Base-by-base conservation (phyloP, 2,888 invertebrate species). In the Aphidius colemani region DNA sequence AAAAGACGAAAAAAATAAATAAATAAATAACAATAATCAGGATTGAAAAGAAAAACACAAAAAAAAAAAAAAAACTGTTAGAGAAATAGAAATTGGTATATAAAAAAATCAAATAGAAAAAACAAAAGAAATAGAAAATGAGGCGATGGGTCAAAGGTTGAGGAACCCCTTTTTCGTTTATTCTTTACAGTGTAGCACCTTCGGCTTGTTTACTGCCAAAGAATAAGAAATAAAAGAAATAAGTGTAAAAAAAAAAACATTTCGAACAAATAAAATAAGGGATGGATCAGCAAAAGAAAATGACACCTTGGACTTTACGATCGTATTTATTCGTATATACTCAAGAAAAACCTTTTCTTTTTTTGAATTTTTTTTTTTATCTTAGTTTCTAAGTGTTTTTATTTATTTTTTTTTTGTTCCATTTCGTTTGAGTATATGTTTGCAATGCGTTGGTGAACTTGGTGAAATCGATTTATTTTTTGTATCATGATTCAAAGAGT, bases 121-220 rank as follows among this genome's bases (percentile, higher is more conserved):
- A 30, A 30, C 0, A 30, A 5, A 30, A 30, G 5, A 30, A 30
- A 30, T 0, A 30, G 30, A 5, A 30, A 30, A 30, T 30, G 30
- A 30, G 30, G 5, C 30, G 4, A 5, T 30, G 5, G 30, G 30
- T 30, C 30, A 30, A 30, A 30, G 30, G 30, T 30, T 30, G 30
- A 30, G 4, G 30, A 30, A 30, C 30, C 30, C 30, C 5, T 30
- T 30, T 30, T 30, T 30, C 30, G 30, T 30, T 30, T 30, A 13
- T 46, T 57, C 13, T 70, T 70, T 70, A 67, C 69, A 68, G 72
- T 67, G 57, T 66, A 67, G 70, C 66, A 71, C 67, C 69, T 73
- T 66, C 69, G 68, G 53, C 66, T 55, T 57, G 39, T 46, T 51
- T 8, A 39, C 60, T 60, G 39, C 13, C 48, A 49, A 50, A n/a